A percentile compares a stretch with the other conserved stretches of the same genome.
phyloP scores from a whole-genome alignment of 1,140 invertebrate species.

The Pseudachorutes palmiensis region DNA sequence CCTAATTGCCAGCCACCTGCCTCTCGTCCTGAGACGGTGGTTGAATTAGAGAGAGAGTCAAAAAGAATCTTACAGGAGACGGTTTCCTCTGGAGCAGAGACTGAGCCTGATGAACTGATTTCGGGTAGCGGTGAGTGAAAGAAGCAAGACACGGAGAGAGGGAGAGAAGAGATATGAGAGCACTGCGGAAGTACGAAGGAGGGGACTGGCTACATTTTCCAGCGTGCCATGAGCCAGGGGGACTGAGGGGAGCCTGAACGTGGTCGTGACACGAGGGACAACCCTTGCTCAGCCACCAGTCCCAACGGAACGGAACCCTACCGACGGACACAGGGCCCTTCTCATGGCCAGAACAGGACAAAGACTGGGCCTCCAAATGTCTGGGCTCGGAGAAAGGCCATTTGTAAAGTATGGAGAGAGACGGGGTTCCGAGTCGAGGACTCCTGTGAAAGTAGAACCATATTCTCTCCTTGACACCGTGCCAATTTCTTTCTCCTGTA shows the following conservation, averaged over 20 bases:
- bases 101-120: too few species aligned
- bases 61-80: too few species aligned
- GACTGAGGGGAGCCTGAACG: background rate
- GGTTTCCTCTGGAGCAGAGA: too few species aligned
- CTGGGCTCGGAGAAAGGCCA: background rate
- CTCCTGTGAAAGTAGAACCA: constrained; percentile 22
- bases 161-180: background rate
- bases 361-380: background rate
- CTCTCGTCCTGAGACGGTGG: too few species aligned
- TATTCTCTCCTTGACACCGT: constrained; percentile 37
- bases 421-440: background rate
- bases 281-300: background rate
- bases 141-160: background rate
- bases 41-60: too few species aligned
- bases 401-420: background rate
- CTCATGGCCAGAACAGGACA: background rate
- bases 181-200: background rate
- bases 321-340: background rate
- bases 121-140: too few species aligned
- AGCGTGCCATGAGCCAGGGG: background rate
- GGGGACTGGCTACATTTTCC: background rate
- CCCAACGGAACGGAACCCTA: background rate
- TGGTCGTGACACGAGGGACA: background rate
- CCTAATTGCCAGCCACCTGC: too few species aligned
- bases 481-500: constrained; percentile 37